Evolutionary conservation across 1,140 invertebrate genomes (phyloP).

Genomic region (Drosophila seguyi): DNA sequence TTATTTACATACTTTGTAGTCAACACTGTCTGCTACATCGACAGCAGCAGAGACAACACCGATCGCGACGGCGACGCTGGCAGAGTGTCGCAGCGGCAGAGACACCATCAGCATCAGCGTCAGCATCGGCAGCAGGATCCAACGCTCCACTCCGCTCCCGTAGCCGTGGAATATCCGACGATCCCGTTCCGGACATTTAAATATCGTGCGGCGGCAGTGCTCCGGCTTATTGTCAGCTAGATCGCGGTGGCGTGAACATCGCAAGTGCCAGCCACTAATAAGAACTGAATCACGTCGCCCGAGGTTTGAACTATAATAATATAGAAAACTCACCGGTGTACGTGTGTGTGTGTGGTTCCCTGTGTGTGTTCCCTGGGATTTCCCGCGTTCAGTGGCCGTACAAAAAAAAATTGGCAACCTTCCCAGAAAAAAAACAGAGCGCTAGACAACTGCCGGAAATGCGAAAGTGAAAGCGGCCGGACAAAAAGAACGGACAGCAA

Average conservation of each 20-base stretch:
- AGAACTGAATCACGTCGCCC: conserved; percentile 23
- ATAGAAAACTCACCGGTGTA: background rate
- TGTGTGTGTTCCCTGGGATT: conserved; percentile 65
- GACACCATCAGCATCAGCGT: conserved; percentile 7
- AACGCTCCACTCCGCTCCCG: conserved; percentile 38
- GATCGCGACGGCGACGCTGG: conserved; percentile 31
- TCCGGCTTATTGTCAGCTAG: conserved; percentile 75
- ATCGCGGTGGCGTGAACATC: conserved; percentile 79
- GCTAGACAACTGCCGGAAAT: conserved; percentile 69
- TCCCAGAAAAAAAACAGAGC: conserved; percentile 30
- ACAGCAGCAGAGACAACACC: conserved; percentile 17
- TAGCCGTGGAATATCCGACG: conserved; percentile 17
- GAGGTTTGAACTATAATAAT: conserved; percentile 45
- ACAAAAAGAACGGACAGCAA: conserved; percentile 43
- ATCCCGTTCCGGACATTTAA: conserved; percentile 71
- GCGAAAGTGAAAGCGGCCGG: conserved; percentile 58
- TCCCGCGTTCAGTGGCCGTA: conserved; percentile 65
- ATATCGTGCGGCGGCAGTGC: conserved; percentile 67
- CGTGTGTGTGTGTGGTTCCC: conserved; percentile 19
- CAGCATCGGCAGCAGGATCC: conserved; percentile 56
- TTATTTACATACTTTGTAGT: background rate
- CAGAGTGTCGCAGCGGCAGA: conserved; percentile 58
- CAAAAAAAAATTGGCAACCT: conserved; percentile 67
- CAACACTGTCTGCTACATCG: background rate
- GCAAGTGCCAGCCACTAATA: conserved; percentile 34